phyloP scores from a whole-genome alignment of 2,797 vertebrate species.

The Anas acuta region DNA sequence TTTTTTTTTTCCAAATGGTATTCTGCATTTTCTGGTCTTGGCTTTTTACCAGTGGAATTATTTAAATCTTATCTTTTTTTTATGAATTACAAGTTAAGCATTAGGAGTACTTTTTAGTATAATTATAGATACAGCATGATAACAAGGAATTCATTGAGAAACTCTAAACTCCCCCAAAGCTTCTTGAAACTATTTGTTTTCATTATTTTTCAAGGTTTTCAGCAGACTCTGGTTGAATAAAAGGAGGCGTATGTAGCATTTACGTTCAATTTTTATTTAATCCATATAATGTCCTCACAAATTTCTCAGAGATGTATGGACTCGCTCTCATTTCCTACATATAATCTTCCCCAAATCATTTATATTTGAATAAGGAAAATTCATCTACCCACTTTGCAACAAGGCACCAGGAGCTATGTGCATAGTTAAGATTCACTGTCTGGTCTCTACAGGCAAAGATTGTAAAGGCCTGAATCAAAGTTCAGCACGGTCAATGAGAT shows the following conservation, averaged over 20 bases:
- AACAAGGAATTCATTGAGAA: neutral
- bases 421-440: neutral
- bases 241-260: neutral
- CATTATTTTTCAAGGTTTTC: neutral
- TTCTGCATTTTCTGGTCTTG: neutral
- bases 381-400: neutral
- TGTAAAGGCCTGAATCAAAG: slow-evolving; percentile 13
- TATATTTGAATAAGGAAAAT: neutral
- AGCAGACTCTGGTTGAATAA: neutral
- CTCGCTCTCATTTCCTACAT: neutral
- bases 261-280: neutral
- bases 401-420: neutral
- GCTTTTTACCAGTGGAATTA: neutral
- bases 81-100: neutral
- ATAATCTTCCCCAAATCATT: neutral
- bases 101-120: neutral
- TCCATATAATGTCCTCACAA: neutral
- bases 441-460: neutral
- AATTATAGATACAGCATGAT: neutral
- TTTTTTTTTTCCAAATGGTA: neutral
- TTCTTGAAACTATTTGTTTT: neutral
- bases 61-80: neutral
- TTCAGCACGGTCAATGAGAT: neutral
- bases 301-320: neutral
- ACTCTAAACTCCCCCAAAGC: neutral